Evolutionary conservation across 2,888 invertebrate species (phyloP), one percentile per base, ranked within the genome.

Genomic region (Pachliopta kotzebuea): DNA sequence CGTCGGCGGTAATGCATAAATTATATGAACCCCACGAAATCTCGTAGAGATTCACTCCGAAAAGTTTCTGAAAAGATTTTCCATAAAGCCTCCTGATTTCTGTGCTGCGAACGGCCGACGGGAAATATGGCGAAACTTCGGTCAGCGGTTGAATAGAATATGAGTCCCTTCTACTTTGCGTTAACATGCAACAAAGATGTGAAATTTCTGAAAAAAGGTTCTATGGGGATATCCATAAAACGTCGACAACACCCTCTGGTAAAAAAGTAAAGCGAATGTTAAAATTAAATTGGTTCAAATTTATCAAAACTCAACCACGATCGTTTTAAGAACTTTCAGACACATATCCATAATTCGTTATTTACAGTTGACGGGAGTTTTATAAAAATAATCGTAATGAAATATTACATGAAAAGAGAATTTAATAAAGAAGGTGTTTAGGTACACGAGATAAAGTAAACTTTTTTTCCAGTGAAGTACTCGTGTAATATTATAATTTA

Each of bases 131-230:
- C 50, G 50, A 52, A 52, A 52, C 50, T 52, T 52, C n/a, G 50
- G 50, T 20, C 20, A 52, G 50, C 50, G 50, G 50, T 52, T 52
- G 50, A 52, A 52, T 52, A 52, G 50, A 52, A 52, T 52, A 52
- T 52, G 50, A 20, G 21, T 23, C 50, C 50, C 50, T 52, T 14
- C 3, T 52, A 21, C 50, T 21, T 52, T 52, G 21, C n/a, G 50
- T 20, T 52, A 52, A 11, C 23, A 21, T 21, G 50, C 14, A 21
- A 52, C 20, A 21, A n/a, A 52, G 21, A 52, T 52, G n/a, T 21
- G 23, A 52, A 52, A 21, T 20, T 4, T 21, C 3, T 3, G 9
- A 21, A 21, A n/a, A 21, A 52, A 20, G 50, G 23, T 6, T 52
- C 7, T 3, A 21, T 9, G 21, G 7, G n/a, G n/a, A 45, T n/a